Evolutionary conservation across 1,140 invertebrate genomes (phyloP), one percentile per base, ranked within the genome.

Genomic region (Drosophila murphyi): DNA sequence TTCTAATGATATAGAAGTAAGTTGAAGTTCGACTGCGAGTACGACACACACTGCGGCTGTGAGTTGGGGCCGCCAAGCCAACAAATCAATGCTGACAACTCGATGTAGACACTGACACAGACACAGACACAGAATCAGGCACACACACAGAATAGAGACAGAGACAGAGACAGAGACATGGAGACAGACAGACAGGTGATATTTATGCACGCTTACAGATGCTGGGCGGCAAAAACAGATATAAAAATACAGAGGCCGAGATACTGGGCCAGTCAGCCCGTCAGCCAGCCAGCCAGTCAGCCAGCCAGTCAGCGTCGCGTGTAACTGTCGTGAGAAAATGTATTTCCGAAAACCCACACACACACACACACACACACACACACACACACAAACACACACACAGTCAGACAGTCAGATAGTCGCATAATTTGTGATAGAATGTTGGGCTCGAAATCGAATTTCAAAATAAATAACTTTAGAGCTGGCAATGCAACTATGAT

Each of bases 61-160:
- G 74, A 81, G 67, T 81, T 67, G 63, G 60, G 65, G 65, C 79
- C 67, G 72, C 73, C 68, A 71, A 75, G 76, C 74, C 86, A 89
- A 89, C 85, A 89, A 89, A 89, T 89, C 85, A 89, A 85, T 75
- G 85, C 76, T 85, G 85, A 88, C 85, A 88, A 80, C 80, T 78
- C 71, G 64, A 28, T 50, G 45, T 52, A 67, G 51, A 75, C 55
- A 64, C 65, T 59, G 43, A 59, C 43, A 72, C 54, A 76, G 31
- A 54, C 34, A 55, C 29, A 50, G 59, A 67, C 48, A 63, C 51
- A 65, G 74, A 67, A 37, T 59, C n/a, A 37, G 47, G 52, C 47
- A 57, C 29, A 50, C 54, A 67, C 48, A 63, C 51, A 65, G 74
- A 67, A 20, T 12, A 12, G 31, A 54, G 39, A 55, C 57, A 57